phyloP scores from a whole-genome alignment of 2,797 vertebrate species.

The Manis crassicaudata region DNA sequence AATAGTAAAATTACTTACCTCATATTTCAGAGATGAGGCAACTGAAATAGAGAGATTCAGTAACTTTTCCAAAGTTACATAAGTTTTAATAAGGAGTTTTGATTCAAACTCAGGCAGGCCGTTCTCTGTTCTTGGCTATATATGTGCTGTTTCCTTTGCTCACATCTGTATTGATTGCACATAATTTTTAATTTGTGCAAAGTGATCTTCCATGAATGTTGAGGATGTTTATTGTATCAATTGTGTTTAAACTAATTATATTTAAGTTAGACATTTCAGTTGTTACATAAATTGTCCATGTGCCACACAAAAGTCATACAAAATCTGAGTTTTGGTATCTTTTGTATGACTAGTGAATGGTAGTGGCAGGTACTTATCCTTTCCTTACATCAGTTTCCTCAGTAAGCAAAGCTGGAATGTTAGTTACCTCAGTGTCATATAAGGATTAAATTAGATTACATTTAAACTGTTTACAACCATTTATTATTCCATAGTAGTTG shows the following conservation, averaged over 20 bases:
- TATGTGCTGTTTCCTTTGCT: slow-evolving; percentile 1
- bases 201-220: not conserved
- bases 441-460: slow-evolving; percentile 18
- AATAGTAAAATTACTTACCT: not conserved
- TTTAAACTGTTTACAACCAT: slow-evolving; percentile 8
- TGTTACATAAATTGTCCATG: not conserved
- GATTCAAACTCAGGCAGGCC: not conserved
- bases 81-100: not conserved
- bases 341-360: not conserved
- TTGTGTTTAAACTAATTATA: not conserved
- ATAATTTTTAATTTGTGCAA: not conserved
- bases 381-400: not conserved
- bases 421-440: not conserved
- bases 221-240: not conserved
- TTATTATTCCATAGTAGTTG: slow-evolving; percentile 5
- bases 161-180: not conserved
- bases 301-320: not conserved
- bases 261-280: not conserved
- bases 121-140: not conserved
- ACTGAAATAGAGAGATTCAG: not conserved
- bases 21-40: not conserved
- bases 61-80: not conserved
- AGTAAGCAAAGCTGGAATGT: slow-evolving; percentile 22
- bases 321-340: not conserved
- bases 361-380: not conserved